A percentile compares a stretch with the other conserved stretches of the same genome.
These are phyloP conservation scores for Xenus cinereus DNA, from an alignment of 2,113 vertebrate genomes.

Conservation along the genomic window DNA sequence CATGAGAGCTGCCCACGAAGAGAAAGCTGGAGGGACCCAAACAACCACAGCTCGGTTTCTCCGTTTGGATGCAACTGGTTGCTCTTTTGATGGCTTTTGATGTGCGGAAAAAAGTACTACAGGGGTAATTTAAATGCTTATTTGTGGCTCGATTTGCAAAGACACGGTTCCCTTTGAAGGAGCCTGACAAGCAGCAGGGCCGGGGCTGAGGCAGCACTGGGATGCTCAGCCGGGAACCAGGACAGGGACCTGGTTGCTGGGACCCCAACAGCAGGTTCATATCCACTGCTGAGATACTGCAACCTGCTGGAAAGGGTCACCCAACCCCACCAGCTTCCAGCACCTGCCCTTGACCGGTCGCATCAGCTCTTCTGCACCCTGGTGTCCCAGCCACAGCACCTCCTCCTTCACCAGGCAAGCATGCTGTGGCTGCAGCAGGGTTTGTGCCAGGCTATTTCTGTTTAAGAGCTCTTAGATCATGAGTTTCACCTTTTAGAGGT, in stretches of 20 bases:
- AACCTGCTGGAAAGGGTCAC: background rate
- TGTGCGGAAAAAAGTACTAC: background rate
- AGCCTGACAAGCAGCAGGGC: background rate
- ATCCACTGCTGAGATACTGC: background rate
- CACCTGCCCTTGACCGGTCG: background rate
- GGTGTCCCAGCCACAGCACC: rapidly evolving
- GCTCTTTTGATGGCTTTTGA: background rate
- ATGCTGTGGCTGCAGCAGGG: rapidly evolving
- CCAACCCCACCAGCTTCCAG: background rate
- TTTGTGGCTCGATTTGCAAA: background rate
- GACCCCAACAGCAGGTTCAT: background rate
- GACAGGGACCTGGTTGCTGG: background rate
- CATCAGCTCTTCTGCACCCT: background rate
- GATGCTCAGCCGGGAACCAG: background rate
- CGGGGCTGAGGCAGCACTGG: background rate
- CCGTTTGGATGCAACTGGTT: background rate
- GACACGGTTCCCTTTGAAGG: background rate
- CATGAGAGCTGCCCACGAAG: background rate
- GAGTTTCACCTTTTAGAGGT: background rate
- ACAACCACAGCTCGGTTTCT: background rate
- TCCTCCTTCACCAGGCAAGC: background rate
- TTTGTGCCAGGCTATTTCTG: background rate
- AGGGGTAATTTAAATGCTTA: background rate
- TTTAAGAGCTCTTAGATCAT: background rate
- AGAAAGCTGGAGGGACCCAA: background rate